Conservation (phyloP, 2,888 invertebrate genomes). For the Nomada fabriciana region DNA sequence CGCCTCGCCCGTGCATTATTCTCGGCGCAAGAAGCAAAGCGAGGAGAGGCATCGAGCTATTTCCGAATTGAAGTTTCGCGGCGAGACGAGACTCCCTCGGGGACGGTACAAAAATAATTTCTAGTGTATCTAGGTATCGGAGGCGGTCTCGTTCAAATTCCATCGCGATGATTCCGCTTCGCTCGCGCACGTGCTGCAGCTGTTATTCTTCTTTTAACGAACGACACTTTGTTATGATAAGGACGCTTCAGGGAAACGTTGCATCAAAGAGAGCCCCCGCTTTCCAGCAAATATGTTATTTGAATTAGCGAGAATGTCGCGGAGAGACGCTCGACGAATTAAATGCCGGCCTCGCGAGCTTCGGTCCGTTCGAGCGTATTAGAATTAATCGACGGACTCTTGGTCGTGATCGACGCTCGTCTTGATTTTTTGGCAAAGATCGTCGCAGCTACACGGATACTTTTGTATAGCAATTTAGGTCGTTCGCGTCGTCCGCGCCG, state of each 20-base stretch:
- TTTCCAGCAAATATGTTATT: conserved; percentile 52
- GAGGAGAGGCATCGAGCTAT: conserved; percentile 49
- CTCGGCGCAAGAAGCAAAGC: conserved; percentile 13
- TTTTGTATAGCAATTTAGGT: conserved; percentile 80
- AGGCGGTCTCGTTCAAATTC: conserved; percentile 63
- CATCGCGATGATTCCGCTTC: conserved; percentile 48
- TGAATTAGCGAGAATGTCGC: conserved; percentile 54
- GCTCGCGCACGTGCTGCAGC: conserved; percentile 11
- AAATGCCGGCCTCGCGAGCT: conserved; percentile 17
- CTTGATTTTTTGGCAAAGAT: conserved; percentile 65
- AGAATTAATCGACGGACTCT: background rate
- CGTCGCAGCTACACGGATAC: conserved; percentile 50
- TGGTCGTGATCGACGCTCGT: conserved; percentile 1
- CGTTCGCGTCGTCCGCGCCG: conserved; percentile 68
- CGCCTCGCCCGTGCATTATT: conserved; percentile 17
- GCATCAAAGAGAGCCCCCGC: conserved; percentile 11
- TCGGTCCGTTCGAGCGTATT: background rate
- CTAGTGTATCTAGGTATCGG: conserved; percentile 51
- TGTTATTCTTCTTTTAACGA: background rate
- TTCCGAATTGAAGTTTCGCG: conserved; percentile 47
- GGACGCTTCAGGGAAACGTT: conserved; percentile 5
- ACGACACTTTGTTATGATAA: conserved; percentile 9
- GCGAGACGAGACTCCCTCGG: conserved; percentile 59
- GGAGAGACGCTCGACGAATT: conserved; percentile 37
- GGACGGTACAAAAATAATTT: conserved; percentile 68